phyloP scores from a whole-genome alignment of 2,113 vertebrate genomes.

The Istiophorus platypterus region DNA sequence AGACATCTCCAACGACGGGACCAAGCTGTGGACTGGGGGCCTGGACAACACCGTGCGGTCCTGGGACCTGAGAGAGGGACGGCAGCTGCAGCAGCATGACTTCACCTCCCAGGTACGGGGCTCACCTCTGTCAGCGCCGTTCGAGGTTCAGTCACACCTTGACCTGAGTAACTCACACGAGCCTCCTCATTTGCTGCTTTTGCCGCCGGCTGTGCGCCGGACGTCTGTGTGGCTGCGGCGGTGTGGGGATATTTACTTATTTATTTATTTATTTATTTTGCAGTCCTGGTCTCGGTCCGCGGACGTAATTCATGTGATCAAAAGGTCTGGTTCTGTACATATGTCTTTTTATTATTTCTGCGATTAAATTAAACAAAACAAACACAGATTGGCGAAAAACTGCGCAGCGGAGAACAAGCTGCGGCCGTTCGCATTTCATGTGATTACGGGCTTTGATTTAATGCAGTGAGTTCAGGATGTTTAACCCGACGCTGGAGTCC shows the following conservation, averaged over 20 bases:
- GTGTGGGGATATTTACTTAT: not conserved
- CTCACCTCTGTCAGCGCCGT: not conserved
- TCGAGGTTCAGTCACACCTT: not conserved
- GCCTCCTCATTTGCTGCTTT: too few species aligned
- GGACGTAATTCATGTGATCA: not conserved
- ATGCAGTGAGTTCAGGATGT: constrained; percentile 64
- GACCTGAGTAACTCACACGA: too few species aligned
- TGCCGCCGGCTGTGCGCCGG: not conserved
- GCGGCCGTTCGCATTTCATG: constrained; percentile 29
- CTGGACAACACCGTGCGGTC: constrained; percentile 96
- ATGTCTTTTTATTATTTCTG: constrained; percentile 18
- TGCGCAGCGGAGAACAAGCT: constrained; percentile 30
- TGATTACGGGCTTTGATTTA: constrained; percentile 52
- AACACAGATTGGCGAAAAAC: constrained; percentile 40
- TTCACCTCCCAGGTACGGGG: constrained; percentile 93
- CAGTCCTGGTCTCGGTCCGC: not conserved
- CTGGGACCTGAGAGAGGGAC: constrained; percentile 95
- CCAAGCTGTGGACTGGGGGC: constrained; percentile 96
- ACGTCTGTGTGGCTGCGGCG: not conserved
- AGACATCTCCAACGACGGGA: constrained; percentile 96
- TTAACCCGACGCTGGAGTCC: constrained; percentile 62
- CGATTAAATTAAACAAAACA: constrained; percentile 33
- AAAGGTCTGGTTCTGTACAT: constrained; percentile 1
- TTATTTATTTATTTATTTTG: too few species aligned
- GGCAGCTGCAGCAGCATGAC: constrained; percentile 98